Evolutionary conservation across 1,140 invertebrate genomes (phyloP).

Genomic region (Bombus affinis): DNA sequence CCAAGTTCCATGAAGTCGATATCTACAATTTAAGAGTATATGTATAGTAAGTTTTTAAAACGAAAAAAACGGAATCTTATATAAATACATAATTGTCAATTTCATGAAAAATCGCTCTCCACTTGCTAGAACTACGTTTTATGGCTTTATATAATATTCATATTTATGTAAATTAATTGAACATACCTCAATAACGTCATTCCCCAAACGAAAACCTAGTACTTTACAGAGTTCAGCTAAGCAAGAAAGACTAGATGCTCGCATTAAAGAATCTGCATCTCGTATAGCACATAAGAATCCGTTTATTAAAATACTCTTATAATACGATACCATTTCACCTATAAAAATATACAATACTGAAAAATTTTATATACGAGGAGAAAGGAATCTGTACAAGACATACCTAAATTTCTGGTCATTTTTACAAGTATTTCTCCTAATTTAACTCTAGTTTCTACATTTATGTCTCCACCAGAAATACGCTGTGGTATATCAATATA

Average conservation of each 20-base stretch:
- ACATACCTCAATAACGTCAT: constrained; percentile 88
- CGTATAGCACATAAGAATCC: constrained; percentile 87
- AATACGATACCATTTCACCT: constrained; percentile 89
- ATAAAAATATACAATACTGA: constrained; percentile 47
- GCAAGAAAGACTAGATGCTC: constrained; percentile 92
- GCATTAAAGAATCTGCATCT: constrained; percentile 89
- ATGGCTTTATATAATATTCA: not conserved
- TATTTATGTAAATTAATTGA: constrained; percentile 9
- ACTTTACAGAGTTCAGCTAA: constrained; percentile 92
- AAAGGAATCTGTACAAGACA: constrained; percentile 38
- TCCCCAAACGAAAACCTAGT: constrained; percentile 88
- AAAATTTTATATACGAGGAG: not conserved
- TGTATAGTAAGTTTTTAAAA: not conserved
- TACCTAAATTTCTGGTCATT: constrained; percentile 88
- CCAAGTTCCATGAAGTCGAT: not conserved
- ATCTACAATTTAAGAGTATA: not conserved
- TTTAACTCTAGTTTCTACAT: constrained; percentile 88
- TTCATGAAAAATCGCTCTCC: too few relatives aligned
- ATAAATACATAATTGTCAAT: too few relatives aligned
- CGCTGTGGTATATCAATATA: constrained; percentile 81
- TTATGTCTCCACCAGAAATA: constrained; percentile 76
- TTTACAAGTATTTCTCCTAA: constrained; percentile 92
- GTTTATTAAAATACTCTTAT: constrained; percentile 88
- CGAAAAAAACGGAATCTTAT: too few relatives aligned
- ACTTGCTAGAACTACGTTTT: not conserved